Evolutionary conservation across 2,888 invertebrate genomes (phyloP), one percentile per base, ranked within the genome.

Genomic region (Calliopum simillimum): DNA sequence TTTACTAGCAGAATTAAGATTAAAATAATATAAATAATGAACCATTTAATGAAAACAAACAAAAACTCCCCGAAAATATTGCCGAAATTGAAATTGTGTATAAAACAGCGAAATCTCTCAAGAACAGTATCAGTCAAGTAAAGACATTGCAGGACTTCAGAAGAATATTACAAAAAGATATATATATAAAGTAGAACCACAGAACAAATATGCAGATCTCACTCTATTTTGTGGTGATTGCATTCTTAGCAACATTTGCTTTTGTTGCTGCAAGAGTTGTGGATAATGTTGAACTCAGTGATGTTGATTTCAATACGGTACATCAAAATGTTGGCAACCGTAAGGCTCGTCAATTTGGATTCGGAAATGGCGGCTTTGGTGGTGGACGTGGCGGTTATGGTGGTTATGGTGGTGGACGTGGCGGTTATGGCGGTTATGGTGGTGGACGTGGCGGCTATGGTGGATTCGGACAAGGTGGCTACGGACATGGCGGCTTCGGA

Each of bases 351-450:
- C 33, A 41, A n/a, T 1, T 19, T 4, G 23, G 55, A 21, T 16
- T n/a, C 5, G 53, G 11, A 5, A 33, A 33, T 58, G 58, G 58
- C 25, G 58, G 58, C 33, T 58, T 12, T 58, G 58, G 41, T 33
- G 61, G 61, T 1, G 14, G 19, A 14, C 16, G 13, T 19, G 61
- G 61, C 43, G 61, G 61, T 19, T 12, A n/a, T 21, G 19, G 43
- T 44, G 61, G 61, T 19, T n/a, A 16, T 43, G 44, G 44, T 46
- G 61, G 46, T 16, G 33, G 33, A 33, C 33, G 5, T 3, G 33
- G 33, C 8, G 33, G 33, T n/a, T n/a, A n/a, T 6, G 33, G 33
- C 8, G 33, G 33, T 33, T 33, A 5, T 33, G 8, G 33, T 33
- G 8, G 33, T 33, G 33, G 33, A 8, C 51, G 51, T 49, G 19